Evolutionary conservation across 2,113 vertebrate species (phyloP), one percentile per base, ranked within the genome.

Genomic region (Cervus canadensis): DNA sequence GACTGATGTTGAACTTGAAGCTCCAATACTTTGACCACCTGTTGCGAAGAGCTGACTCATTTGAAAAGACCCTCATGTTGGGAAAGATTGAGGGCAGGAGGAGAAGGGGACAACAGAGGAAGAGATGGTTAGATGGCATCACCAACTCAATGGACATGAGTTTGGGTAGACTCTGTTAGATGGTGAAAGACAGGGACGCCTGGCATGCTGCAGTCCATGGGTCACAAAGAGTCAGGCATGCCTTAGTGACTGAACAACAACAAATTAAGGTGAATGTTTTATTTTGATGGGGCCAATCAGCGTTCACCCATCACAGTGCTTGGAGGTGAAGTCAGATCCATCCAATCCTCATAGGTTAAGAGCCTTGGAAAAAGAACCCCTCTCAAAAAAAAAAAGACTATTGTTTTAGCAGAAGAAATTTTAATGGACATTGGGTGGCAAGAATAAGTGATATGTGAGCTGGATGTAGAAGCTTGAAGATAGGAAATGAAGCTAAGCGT

Each of bases 11-110:
- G n/a, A 74, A 74, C n/a, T 23, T 74, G 19, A 74, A 74, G 19
- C n/a, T 74, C 19, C 19, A 74, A 13, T 74, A 74, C 19, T 74
- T 74, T 74, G 67, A 11, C n/a, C 67, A 40, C 19, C 19, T 40
- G 19, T 74, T 74, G 0, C 5, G 0, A 74, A 74, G 67, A 74
- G 19, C 19, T 0, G 1, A 23, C n/a, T 74, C 67, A 74, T 40
- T 74, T 36, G 67, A 40, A 23, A 74, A 74, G 19, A 74, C n/a
- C n/a, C n/a, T 74, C n/a, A 74, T 40, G 23, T 21, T 40, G 67
- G 67, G 67, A 40, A 23, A 21, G 67, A 40, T 0, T 74, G n/a
- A 40, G 40, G n/a, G 10, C 67, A 74, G 23, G 40, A 74, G 67
- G n/a, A 74, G 10, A 74, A 40, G 10, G 5, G 10, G n/a, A 11